Evolutionary conservation across 2,113 vertebrate genomes (phyloP).

Genomic region (Nothobranchius kuhntae): DNA sequence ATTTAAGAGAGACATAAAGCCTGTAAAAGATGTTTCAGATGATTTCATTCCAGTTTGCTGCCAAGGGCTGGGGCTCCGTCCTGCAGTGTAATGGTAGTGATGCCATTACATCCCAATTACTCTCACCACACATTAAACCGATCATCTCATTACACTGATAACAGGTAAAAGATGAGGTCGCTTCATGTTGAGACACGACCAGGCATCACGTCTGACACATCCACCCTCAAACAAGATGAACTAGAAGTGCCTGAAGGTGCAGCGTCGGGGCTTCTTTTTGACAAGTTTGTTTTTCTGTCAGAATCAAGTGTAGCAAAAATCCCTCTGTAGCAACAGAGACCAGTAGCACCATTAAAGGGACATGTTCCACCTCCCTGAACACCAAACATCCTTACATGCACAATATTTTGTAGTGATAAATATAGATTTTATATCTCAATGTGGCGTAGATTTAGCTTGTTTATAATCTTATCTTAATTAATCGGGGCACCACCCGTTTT

Average conservation of each 20-base stretch:
- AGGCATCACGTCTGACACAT: neutral
- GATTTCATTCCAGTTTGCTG: slow-evolving; percentile 1
- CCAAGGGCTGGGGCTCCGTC: neutral
- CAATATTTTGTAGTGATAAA: too few species aligned
- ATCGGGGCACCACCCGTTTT: too few species aligned
- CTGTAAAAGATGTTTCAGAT: neutral
- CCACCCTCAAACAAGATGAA: neutral
- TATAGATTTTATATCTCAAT: too few species aligned
- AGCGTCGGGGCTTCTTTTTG: neutral
- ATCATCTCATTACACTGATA: neutral
- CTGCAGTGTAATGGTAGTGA: neutral
- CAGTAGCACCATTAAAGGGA: too few species aligned
- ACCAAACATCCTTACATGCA: too few species aligned
- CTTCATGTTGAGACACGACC: neutral
- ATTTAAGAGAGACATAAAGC: slow-evolving; percentile 1
- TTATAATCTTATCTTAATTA: too few species aligned
- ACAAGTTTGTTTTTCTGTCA: too few species aligned
- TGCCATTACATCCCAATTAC: neutral
- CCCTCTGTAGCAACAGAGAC: too few species aligned
- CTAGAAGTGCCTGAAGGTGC: too few species aligned
- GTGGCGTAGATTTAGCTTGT: too few species aligned
- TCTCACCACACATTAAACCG: neutral
- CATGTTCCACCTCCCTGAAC: too few species aligned
- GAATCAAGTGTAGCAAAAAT: too few species aligned
- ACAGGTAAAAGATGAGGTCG: neutral